Conservation (phyloP, 1,140 invertebrate species). For the Tetramorium simillimum region DNA sequence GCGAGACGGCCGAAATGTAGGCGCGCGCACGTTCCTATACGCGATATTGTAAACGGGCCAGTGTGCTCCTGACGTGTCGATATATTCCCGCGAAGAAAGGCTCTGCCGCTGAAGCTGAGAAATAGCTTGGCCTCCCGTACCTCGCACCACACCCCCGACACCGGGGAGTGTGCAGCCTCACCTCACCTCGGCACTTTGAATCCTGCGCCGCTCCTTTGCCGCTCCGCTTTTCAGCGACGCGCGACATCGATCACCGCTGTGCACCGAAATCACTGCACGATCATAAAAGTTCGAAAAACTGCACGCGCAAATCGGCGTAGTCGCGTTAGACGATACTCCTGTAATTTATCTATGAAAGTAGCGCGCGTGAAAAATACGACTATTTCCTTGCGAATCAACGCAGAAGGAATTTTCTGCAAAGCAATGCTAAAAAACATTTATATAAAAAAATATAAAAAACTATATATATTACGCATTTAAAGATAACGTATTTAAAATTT, state of each 20-base stretch:
- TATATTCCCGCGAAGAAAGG: conserved; percentile 84
- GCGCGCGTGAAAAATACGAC: background rate
- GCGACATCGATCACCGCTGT: conserved; percentile 51
- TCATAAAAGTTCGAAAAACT: conserved; percentile 19
- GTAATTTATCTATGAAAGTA: background rate
- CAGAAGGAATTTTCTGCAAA: background rate
- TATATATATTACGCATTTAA: background rate
- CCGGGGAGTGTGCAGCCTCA: conserved; percentile 39
- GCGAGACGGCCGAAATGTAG: conserved; percentile 73
- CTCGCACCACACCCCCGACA: conserved; percentile 38
- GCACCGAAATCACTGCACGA: conserved; percentile 42
- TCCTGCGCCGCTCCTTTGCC: conserved; percentile 35
- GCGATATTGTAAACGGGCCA: conserved; percentile 81
- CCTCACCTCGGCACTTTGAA: conserved; percentile 44
- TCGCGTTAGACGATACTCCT: background rate
- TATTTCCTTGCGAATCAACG: background rate
- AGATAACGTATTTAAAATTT: background rate
- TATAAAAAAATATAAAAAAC: background rate
- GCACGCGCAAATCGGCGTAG: background rate
- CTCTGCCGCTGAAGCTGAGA: conserved; percentile 85
- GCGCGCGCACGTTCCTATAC: conserved; percentile 72
- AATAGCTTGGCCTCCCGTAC: conserved; percentile 78
- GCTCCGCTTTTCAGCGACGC: conserved; percentile 42
- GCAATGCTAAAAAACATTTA: background rate
- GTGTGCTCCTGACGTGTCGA: conserved; percentile 84